Percentiles rank a stretch among this genome's conserved stretches.
Evolutionary conservation across 2,888 invertebrate species (phyloP).

Genomic region (Neoitamus cyanurus): DNA sequence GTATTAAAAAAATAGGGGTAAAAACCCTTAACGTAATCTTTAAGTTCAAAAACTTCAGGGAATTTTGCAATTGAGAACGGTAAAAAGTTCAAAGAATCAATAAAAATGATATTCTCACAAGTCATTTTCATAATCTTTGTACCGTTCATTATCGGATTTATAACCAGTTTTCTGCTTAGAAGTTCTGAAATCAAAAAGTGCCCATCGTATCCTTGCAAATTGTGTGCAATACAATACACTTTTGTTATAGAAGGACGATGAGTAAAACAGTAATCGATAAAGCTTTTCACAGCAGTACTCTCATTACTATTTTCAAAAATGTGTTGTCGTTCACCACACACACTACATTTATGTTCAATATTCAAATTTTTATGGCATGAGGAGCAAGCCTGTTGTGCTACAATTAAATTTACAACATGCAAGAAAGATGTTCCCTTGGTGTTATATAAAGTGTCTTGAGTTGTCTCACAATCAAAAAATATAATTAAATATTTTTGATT

Average conservation of each 20-base stretch:
- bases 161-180: slow-evolving; percentile 16
- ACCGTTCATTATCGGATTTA: slow-evolving; percentile 41
- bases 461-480: not conserved
- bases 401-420: not conserved
- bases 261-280: not conserved
- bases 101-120: slow-evolving; percentile 30
- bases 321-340: not conserved
- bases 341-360: not conserved
- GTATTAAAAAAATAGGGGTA: slow-evolving; percentile 41
- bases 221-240: slow-evolving; percentile 30
- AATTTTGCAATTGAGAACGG: slow-evolving; percentile 28
- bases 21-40: slow-evolving; percentile 22
- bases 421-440: not conserved
- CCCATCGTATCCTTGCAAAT: slow-evolving; percentile 30
- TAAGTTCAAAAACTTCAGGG: slow-evolving; percentile 35
- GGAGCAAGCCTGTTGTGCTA: not conserved
- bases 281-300: not conserved
- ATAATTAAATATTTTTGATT: not conserved
- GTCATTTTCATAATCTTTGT: slow-evolving; percentile 33
- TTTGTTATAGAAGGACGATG: not conserved
- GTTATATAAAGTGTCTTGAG: not conserved
- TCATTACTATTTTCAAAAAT: not conserved
- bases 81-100: slow-evolving; percentile 32
- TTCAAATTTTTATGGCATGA: not conserved
- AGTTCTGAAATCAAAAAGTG: slow-evolving; percentile 39